phyloP scores from a whole-genome alignment of 2,888 invertebrate species.

The Paralinhomoeus sp. region DNA sequence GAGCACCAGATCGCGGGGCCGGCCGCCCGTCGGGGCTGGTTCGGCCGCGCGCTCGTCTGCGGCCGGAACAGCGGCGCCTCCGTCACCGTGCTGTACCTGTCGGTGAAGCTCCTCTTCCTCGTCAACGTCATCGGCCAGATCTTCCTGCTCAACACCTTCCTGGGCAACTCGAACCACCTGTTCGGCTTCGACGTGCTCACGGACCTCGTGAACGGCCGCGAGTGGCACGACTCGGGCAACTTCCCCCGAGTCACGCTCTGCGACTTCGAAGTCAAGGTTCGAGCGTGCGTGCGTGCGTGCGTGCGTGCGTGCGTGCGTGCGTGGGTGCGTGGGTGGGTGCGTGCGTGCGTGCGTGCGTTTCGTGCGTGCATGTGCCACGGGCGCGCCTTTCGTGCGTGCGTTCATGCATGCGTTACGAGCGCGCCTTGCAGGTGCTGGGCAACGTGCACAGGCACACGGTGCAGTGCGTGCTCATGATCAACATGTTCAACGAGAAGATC shows the following conservation, averaged over 20 bases:
- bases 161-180: conserved; percentile 21
- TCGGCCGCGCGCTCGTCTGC: too few relatives aligned
- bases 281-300: not conserved
- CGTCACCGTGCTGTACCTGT: conserved; percentile 20
- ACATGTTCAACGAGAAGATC: conserved; percentile 11
- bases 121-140: conserved; percentile 25
- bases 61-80: conserved; percentile 23
- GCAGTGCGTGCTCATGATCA: conserved; percentile 25
- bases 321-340: too few relatives aligned
- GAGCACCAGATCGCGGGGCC: conserved; percentile 20
- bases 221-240: conserved; percentile 23
- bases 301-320: too few relatives aligned
- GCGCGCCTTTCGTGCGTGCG: too few relatives aligned
- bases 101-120: conserved; percentile 12
- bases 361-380: too few relatives aligned
- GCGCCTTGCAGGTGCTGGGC: conserved; percentile 14
- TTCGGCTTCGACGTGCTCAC: conserved; percentile 23
- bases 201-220: conserved; percentile 24
- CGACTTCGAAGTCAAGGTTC: conserved; percentile 25
- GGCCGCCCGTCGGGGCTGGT: too few relatives aligned
- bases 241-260: conserved; percentile 24
- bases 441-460: conserved; percentile 24
- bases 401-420: too few relatives aligned
- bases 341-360: too few relatives aligned
- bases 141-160: conserved; percentile 22